Evolutionary conservation across 2,888 invertebrate species (phyloP).

Genomic region (Leucozona laternaria): DNA sequence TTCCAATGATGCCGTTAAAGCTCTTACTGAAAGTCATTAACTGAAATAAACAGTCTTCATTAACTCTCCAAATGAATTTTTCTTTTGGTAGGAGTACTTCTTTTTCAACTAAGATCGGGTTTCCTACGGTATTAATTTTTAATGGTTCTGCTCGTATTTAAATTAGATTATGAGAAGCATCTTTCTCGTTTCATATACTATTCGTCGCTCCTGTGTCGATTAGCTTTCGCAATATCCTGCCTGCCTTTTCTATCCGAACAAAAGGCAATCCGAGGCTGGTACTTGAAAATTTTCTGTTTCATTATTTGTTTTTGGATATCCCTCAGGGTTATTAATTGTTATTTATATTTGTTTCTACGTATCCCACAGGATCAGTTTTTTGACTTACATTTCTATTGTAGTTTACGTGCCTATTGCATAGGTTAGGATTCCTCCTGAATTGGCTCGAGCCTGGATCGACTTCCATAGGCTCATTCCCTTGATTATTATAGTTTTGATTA

Average conservation of each 20-base stretch:
- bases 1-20: conserved; percentile 31
- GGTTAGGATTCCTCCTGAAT: conserved; percentile 3
- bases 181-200: too few relatives aligned
- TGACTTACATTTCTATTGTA: conserved; percentile 11
- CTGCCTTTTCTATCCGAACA: conserved; percentile 7
- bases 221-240: background rate
- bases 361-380: conserved; percentile 13
- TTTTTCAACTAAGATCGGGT: too few relatives aligned
- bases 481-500: too few relatives aligned
- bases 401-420: conserved; percentile 3
- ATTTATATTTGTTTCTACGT: conserved; percentile 20
- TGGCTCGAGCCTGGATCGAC: background rate
- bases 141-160: background rate
- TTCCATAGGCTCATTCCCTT: too few relatives aligned
- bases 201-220: too few relatives aligned
- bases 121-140: too few relatives aligned
- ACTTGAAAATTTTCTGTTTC: conserved; percentile 19
- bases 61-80: too few relatives aligned
- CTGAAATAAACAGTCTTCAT: too few relatives aligned
- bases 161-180: too few relatives aligned
- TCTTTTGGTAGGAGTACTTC: too few relatives aligned
- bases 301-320: conserved; percentile 14
- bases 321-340: conserved; percentile 17
- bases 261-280: conserved; percentile 11
- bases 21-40: too few relatives aligned